phyloP scores from a whole-genome alignment of 2,888 invertebrate genomes.

The Acleris literana region DNA sequence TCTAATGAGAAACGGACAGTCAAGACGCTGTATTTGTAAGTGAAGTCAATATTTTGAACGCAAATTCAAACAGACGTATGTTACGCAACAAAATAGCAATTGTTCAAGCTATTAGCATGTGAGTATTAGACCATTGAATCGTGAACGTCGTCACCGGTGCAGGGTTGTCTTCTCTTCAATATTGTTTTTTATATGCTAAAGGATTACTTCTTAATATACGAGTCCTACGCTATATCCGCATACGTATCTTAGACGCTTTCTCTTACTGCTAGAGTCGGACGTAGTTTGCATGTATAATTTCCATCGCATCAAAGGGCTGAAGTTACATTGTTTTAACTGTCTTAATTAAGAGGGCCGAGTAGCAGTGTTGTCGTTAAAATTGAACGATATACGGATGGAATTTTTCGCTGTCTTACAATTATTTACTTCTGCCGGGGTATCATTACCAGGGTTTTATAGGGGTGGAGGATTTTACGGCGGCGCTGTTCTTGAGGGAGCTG shows the following conservation, averaged over 20 bases:
- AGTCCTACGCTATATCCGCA: slow-evolving; percentile 15
- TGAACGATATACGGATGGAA: slow-evolving; percentile 46
- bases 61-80: neutral
- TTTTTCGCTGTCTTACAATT: slow-evolving; percentile 61
- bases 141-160: slow-evolving; percentile 2
- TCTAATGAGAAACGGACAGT: slow-evolving; percentile 45
- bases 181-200: neutral
- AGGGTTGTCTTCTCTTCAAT: slow-evolving; percentile 1
- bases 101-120: neutral
- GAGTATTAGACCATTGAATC: slow-evolving; percentile 1
- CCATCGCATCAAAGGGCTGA: slow-evolving; percentile 48
- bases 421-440: slow-evolving; percentile 62
- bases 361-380: slow-evolving; percentile 56
- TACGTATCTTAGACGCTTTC: slow-evolving; percentile 41
- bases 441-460: slow-evolving; percentile 65
- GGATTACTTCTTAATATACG: neutral
- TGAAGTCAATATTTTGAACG: slow-evolving; percentile 1
- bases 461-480: slow-evolving; percentile 60
- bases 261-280: slow-evolving; percentile 40
- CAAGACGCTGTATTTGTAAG: slow-evolving; percentile 40
- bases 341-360: slow-evolving; percentile 60
- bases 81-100: slow-evolving; percentile 11
- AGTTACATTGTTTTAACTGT: slow-evolving; percentile 50
- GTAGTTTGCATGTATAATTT: slow-evolving; percentile 50
- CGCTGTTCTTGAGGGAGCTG: slow-evolving; percentile 47